phyloP scores from a whole-genome alignment of 2,797 vertebrate genomes.

The Enteromius trimaculatus region DNA sequence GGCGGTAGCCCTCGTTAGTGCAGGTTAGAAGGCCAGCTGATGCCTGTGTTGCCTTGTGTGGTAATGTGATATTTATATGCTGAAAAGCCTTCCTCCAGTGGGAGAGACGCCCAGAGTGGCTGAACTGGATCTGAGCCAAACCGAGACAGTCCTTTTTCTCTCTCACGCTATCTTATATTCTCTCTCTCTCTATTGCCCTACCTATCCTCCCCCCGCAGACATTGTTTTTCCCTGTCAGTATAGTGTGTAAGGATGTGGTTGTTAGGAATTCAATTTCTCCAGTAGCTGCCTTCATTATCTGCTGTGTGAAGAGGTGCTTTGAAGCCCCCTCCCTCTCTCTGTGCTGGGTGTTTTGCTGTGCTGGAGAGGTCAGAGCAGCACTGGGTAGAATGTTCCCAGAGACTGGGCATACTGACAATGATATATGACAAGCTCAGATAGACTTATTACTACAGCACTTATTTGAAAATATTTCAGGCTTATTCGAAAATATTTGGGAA shows the following conservation, averaged over 20 bases:
- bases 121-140: conserved; percentile 54
- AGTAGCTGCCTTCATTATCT: conserved; percentile 64
- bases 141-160: conserved; percentile 45
- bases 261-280: conserved; percentile 67
- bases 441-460: conserved; percentile 71
- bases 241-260: conserved; percentile 60
- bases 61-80: conserved; percentile 85
- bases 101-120: conserved; percentile 48
- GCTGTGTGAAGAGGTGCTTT: conserved; percentile 48
- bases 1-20: conserved; percentile 70
- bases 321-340: conserved; percentile 60
- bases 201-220: conserved; percentile 39
- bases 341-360: conserved; percentile 76
- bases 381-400: conserved; percentile 78
- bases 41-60: conserved; percentile 79
- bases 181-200: conserved; percentile 52
- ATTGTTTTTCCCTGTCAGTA: conserved; percentile 70
- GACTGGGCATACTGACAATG: conserved; percentile 73
- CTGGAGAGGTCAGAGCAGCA: conserved; percentile 77
- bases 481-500: background rate
- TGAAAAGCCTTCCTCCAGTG: conserved; percentile 75
- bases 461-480: background rate
- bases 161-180: conserved; percentile 10
- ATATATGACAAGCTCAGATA: conserved; percentile 73
- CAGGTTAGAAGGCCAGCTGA: conserved; percentile 72